Base-by-base conservation (phyloP, 2,113 vertebrate genomes). In the Anarhynchus alexandrinus region DNA sequence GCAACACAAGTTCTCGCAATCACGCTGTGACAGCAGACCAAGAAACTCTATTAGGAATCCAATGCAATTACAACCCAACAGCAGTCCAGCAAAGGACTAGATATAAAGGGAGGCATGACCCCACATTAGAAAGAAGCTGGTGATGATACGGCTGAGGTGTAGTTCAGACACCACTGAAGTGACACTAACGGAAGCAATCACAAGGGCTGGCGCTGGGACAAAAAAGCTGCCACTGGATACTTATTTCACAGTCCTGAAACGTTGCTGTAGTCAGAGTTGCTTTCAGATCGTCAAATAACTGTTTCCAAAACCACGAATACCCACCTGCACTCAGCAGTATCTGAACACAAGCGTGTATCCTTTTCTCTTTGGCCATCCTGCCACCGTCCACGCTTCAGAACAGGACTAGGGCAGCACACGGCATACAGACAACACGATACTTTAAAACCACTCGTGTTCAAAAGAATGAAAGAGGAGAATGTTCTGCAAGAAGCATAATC, bases 41-140 rank as follows among this genome's bases (percentile, higher is more conserved):
- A 95, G 94, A 92, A 93, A 91, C 76, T 92, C 96, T 93, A 93
- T 94, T 95, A 93, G 90, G 93, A 81, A 78, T 86, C 88, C 88
- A 86, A 71, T 86, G 88, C 86, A 96, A 96, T 93, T 95, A 94
- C 92, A 92, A 69, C 69, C 61, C 80, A 83, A 79, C 76, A 92
- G 92, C 77, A 92, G 95, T 81, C 94, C 90, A 61, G 95, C 69
- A 79, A 90, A 93, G 88, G 67, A 38, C 43, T 34, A 30, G 90
- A 27, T 66, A 80, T 79, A 90, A 93, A 93, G 92, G 82, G 83
- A 92, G 76, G 43, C 88, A 88, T 67, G 92, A 92, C 82, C 90
- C 76, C 47, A 83, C 86, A 29, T 90, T 93, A 95, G 86, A 64
- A 62, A 81, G 82, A 36, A 90, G 64, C 51, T 4, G 1, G 82